Evolutionary conservation across 2,888 invertebrate species (phyloP).

Genomic region (Anaspis maculata): DNA sequence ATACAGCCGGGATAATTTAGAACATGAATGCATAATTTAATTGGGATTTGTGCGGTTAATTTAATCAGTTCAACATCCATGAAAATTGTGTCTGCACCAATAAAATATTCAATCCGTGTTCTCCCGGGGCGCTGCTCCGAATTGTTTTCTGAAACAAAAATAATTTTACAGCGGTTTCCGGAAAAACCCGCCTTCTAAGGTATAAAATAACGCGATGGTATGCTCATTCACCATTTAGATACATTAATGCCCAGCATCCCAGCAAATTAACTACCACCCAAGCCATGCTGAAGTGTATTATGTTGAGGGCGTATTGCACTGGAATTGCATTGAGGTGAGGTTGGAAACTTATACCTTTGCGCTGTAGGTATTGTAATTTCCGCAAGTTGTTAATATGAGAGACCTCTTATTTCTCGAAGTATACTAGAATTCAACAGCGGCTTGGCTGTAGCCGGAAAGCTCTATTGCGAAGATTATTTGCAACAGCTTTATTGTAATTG

Average conservation of each 20-base stretch:
- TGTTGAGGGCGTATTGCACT: no score
- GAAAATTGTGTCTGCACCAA: constrained; percentile 11
- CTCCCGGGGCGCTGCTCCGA: no score
- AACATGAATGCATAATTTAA: constrained; percentile 30
- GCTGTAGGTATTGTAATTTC: not conserved
- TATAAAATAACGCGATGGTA: no score
- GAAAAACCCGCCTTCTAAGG: no score
- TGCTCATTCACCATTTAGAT: no score
- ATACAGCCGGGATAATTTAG: constrained; percentile 25
- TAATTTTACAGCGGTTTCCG: no score
- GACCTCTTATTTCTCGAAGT: constrained; percentile 1
- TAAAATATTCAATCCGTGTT: constrained; percentile 11
- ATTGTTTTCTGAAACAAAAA: no score
- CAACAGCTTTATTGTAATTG: constrained; percentile 3
- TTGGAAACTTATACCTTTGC: not conserved
- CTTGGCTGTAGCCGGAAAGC: constrained; percentile 1
- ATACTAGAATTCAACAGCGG: constrained; percentile 1
- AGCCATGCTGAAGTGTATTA: no score
- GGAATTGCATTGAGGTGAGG: not conserved
- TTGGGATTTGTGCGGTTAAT: constrained; percentile 28
- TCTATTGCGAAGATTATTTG: constrained; percentile 2
- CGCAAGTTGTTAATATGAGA: not conserved
- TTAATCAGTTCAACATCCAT: constrained; percentile 25
- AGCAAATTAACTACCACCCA: no score
- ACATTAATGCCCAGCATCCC: no score